Evolutionary conservation across 2,113 vertebrate species (phyloP).

Genomic region (Rhynchopsitta pachyrhyncha): DNA sequence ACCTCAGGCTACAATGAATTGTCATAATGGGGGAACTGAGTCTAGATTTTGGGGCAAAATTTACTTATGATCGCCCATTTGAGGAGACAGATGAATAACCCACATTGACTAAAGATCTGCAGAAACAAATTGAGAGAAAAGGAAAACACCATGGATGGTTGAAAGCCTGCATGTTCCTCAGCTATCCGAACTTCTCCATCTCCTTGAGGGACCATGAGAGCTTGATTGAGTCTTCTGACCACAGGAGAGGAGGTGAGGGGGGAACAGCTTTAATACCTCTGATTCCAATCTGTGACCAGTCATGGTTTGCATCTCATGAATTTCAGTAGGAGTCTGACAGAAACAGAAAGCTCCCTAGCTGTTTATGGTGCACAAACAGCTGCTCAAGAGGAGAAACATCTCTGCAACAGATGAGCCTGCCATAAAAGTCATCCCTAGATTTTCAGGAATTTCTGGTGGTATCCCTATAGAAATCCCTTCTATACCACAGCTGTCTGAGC

Average conservation of each 20-base stretch:
- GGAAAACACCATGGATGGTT: accelerated
- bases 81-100: not conserved
- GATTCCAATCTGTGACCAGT: not conserved
- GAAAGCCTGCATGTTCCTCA: not conserved
- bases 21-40: not conserved
- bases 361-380: not conserved
- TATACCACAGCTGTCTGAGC: not conserved
- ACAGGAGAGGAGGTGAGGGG: not conserved
- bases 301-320: not conserved
- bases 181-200: not conserved
- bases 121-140: not conserved
- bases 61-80: not conserved
- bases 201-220: not conserved
- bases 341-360: slow-evolving; percentile 37
- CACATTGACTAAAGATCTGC: accelerated
- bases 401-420: not conserved
- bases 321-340: not conserved
- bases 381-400: not conserved
- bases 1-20: not conserved
- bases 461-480: not conserved
- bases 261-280: not conserved
- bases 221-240: not conserved
- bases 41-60: not conserved
- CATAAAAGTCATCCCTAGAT: not conserved
- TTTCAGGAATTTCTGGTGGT: not conserved